Percentiles rank a stretch among this genome's conserved stretches.
Evolutionary conservation across 2,113 vertebrate species (phyloP).

Genomic region (Vicugna pacos): DNA sequence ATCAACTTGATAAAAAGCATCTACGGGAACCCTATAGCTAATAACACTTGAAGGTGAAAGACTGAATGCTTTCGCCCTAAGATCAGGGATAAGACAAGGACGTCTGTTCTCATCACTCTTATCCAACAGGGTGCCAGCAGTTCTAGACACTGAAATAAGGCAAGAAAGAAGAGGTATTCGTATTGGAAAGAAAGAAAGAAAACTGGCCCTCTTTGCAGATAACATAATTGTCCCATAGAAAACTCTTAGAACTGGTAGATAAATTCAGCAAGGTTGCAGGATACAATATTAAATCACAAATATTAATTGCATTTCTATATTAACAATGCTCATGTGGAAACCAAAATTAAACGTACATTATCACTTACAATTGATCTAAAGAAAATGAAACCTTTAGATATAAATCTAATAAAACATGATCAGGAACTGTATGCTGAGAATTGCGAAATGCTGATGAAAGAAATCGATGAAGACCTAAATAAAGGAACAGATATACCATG

Average conservation of each 20-base stretch:
- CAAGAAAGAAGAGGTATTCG: neutral
- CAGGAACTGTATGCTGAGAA: neutral
- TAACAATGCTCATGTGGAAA: neutral
- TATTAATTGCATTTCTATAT: neutral
- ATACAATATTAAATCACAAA: neutral
- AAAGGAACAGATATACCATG: neutral
- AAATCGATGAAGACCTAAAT: neutral
- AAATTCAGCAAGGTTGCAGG: neutral
- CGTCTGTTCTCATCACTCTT: neutral
- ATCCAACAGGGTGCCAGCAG: neutral
- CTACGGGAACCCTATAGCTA: neutral
- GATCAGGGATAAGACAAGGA: neutral
- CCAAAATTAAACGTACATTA: neutral
- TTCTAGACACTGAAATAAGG: constrained; percentile 42
- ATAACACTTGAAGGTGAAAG: neutral
- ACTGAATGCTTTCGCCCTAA: neutral
- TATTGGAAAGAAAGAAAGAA: neutral
- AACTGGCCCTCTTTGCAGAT: neutral
- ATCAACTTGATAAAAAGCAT: neutral
- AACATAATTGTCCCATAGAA: neutral
- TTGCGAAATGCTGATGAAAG: neutral
- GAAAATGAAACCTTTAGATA: neutral
- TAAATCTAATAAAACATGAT: neutral
- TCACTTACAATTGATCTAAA: neutral
- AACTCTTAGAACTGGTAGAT: neutral